phyloP scores from a whole-genome alignment of 2,888 invertebrate species.

The Cancer borealis region DNA sequence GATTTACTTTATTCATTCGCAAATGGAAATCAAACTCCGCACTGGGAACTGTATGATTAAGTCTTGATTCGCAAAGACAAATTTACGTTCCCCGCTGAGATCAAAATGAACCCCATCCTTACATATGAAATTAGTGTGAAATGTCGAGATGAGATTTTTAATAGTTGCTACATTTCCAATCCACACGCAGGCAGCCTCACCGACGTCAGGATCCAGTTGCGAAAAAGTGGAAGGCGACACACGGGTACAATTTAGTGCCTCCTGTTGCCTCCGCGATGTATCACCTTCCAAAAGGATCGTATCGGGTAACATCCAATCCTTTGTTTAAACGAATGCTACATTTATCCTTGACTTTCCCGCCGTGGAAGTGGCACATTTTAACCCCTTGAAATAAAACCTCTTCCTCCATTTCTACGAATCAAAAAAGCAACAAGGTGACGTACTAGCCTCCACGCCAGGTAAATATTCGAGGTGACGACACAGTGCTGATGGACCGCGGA shows the following conservation, averaged over 20 bases:
- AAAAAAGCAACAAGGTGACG: background rate
- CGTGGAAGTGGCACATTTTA: background rate
- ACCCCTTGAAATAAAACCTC: background rate
- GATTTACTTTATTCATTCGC: background rate
- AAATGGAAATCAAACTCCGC: background rate
- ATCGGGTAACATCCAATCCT: constrained; percentile 12
- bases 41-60: background rate
- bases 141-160: constrained; percentile 6
- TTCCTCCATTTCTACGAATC: background rate
- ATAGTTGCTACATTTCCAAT: background rate
- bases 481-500: background rate
- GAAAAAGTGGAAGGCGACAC: background rate
- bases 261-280: background rate
- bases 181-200: background rate
- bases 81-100: background rate
- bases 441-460: background rate
- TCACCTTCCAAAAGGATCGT: constrained; percentile 15
- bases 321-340: background rate
- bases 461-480: background rate
- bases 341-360: background rate
- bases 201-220: background rate
- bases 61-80: background rate
- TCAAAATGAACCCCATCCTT: background rate
- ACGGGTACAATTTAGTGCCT: constrained; percentile 9
- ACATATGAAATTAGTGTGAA: constrained; percentile 5